phyloP scores from a whole-genome alignment of 2,113 vertebrate species.

The Herpetotheres cachinnans region DNA sequence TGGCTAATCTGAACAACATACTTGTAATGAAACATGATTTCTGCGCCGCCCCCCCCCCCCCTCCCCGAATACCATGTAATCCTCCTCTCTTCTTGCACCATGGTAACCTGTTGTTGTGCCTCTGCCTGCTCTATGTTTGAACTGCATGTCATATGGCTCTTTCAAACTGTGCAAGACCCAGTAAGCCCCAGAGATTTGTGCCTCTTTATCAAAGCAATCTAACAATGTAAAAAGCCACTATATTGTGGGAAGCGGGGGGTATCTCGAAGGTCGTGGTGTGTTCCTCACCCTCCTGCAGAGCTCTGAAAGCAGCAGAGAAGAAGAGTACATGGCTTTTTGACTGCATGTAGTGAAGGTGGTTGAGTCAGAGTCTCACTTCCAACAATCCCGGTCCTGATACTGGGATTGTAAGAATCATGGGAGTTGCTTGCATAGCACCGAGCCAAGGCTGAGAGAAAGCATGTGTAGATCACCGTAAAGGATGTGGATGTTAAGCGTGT shows the following conservation, averaged over 20 bases:
- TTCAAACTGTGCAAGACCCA: not conserved
- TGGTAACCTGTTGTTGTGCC: not conserved
- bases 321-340: not conserved
- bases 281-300: not conserved
- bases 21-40: not conserved
- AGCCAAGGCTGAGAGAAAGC: not conserved
- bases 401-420: accelerated
- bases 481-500: not conserved
- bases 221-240: not conserved
- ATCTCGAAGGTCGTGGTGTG: not conserved
- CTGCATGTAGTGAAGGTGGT: not conserved
- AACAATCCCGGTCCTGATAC: not conserved
- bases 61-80: not conserved
- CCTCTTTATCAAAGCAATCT: not conserved
- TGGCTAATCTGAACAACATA: not conserved
- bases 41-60: not conserved
- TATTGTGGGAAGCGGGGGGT: not conserved
- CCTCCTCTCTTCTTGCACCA: not conserved
- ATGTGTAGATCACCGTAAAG: accelerated
- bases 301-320: not conserved
- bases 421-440: not conserved
- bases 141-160: not conserved
- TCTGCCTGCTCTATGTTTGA: not conserved
- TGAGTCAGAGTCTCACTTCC: not conserved
- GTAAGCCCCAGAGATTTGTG: not conserved